phyloP scores from a whole-genome alignment of 2,888 invertebrate genomes.

The Acanthopleura granulata region DNA sequence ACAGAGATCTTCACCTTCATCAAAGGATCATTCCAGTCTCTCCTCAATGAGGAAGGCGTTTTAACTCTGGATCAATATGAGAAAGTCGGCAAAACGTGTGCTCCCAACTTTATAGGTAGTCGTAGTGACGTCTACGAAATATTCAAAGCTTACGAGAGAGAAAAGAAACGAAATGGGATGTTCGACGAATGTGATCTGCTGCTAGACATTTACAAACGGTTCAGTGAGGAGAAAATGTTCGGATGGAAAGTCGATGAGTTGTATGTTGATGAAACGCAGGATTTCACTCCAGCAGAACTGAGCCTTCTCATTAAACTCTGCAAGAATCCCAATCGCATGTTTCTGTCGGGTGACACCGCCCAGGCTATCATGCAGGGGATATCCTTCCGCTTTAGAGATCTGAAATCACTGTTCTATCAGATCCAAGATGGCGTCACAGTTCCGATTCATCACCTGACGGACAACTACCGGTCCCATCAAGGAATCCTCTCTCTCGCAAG shows the following conservation, averaged over 20 bases:
- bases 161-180: constrained; percentile 38
- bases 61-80: constrained; percentile 44
- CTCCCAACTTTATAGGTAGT: constrained; percentile 50
- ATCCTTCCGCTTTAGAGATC: constrained; percentile 52
- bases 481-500: constrained; percentile 60
- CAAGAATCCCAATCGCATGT: constrained; percentile 59
- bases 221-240: constrained; percentile 26
- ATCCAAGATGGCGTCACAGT: constrained; percentile 42
- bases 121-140: constrained; percentile 44
- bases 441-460: constrained; percentile 43
- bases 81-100: constrained; percentile 47
- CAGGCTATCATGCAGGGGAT: constrained; percentile 48
- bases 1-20: constrained; percentile 62
- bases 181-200: constrained; percentile 57
- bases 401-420: constrained; percentile 55
- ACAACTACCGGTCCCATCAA: constrained; percentile 62
- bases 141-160: constrained; percentile 42
- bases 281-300: constrained; percentile 62
- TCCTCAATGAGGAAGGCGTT: constrained; percentile 37
- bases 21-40: constrained; percentile 54
- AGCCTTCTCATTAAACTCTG: constrained; percentile 51
- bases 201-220: constrained; percentile 34
- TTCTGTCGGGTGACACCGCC: constrained; percentile 46
- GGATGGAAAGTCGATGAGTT: constrained; percentile 50
- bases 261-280: constrained; percentile 63